Base-by-base conservation (phyloP, 2,113 vertebrate species). In the Vimba vimba region DNA sequence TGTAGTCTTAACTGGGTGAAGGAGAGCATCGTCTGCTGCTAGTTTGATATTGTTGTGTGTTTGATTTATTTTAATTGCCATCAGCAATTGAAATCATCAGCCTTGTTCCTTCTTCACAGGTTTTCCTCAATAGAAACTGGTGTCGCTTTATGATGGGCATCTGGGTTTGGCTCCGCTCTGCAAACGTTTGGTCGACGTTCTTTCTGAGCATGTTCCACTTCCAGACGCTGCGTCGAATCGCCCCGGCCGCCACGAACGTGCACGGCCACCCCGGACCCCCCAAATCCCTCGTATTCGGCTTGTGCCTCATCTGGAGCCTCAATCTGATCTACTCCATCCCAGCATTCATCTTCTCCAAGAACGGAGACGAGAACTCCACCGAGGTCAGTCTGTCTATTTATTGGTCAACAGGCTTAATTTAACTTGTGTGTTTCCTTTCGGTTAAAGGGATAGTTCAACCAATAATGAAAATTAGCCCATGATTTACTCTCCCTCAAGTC, bases 121-220 rank as follows among this genome's bases (percentile, higher is more conserved):
- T 95, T 2, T 92, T 93, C 83, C 91, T 91, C 2, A 91, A 91
- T 60, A 93, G 84, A 75, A 79, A 80, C 13, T 94, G 91, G 91
- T 96, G 96, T 85, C 92, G 89, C 74, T 62, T 95, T n/a, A 91
- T 96, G 86, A 96, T 96, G 95, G 95, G 93, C 2, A 1, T 95
- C 23, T 96, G 95, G 94, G 93, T 96, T 86, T 95, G 95, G 93
- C 87, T 96, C 30, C 94, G 95, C 30, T 93, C 93, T 0, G 94
- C 92, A 60, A 95, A 95, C 2, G 94, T 95, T n/a, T 96, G 95
- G 95, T 95, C 94, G 0, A 96, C 94, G 0, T 90, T 96, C 27
- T 95, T 91, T 78, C 94, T 96, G 82, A 96, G 95, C 9, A 91
- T 89, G 0, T 96, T 96, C 77, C 95, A 96, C 86, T 91, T 95